Evolutionary conservation across 2,113 vertebrate species (phyloP).

Genomic region (Lophura nycthemera): DNA sequence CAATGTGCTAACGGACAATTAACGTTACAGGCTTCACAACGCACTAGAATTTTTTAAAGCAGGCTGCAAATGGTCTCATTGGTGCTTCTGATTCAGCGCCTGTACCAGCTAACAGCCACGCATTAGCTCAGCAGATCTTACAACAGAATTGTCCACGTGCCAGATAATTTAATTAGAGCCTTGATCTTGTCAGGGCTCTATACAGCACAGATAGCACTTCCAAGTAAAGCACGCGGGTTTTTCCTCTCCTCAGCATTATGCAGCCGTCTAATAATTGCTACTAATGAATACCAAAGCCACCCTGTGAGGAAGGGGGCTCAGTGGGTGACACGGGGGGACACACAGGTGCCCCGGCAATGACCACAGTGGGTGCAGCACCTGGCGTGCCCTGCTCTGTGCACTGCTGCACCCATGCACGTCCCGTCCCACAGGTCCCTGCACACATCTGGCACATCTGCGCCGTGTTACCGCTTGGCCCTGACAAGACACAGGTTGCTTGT

Average conservation of each 20-base stretch:
- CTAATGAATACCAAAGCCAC: neutral
- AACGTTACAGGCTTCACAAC: conserved; percentile 67
- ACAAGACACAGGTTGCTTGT: conserved; percentile 50
- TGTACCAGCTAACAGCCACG: conserved; percentile 53
- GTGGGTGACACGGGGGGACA: neutral
- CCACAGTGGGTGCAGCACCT: neutral
- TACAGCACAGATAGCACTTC: conserved; percentile 9
- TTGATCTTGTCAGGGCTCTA: conserved; percentile 68
- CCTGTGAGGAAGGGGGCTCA: neutral
- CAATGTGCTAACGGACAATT: conserved; percentile 73
- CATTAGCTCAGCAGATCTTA: conserved; percentile 57
- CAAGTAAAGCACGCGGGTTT: conserved; percentile 18
- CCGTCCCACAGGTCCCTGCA: neutral
- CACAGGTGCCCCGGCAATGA: neutral
- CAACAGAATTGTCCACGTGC: conserved; percentile 61
- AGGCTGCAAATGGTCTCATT: conserved; percentile 63
- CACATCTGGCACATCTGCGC: conserved; percentile 44
- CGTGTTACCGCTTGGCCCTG: neutral
- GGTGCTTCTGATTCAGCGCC: conserved; percentile 61
- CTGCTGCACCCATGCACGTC: neutral
- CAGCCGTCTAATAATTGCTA: conserved; percentile 17
- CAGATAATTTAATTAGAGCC: conserved; percentile 72
- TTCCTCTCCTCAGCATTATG: conserved; percentile 34
- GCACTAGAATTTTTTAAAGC: conserved; percentile 68
- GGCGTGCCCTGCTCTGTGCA: too few relatives aligned